phyloP scores from a whole-genome alignment of 2,113 vertebrate species.

The Podarcis cretensis region DNA sequence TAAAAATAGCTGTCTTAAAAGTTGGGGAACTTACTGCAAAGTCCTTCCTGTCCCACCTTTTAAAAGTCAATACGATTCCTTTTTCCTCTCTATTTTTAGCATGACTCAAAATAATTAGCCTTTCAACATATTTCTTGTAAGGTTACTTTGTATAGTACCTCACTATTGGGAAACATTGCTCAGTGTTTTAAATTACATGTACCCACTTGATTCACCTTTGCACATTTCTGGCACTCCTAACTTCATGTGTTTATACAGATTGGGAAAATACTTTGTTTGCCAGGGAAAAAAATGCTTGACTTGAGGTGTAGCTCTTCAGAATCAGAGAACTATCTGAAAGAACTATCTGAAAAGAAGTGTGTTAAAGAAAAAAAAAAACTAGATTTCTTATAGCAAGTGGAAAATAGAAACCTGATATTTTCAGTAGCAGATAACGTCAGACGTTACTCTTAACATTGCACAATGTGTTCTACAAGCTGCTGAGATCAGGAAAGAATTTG shows the following conservation, averaged over 20 bases:
- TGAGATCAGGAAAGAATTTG: background rate
- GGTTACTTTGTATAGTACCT: background rate
- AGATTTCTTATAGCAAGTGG: background rate
- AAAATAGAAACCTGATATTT: background rate
- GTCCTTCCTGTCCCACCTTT: background rate
- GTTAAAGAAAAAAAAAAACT: too few species aligned
- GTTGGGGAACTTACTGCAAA: background rate
- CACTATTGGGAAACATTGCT: background rate
- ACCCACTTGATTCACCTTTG: too few species aligned
- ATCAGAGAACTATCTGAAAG: background rate
- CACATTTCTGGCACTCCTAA: background rate
- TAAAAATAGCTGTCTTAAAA: background rate
- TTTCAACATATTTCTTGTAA: accelerated
- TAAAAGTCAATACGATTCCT: background rate
- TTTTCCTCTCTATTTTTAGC: background rate
- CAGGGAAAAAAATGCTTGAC: background rate
- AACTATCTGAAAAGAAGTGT: background rate
- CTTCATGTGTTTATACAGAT: background rate
- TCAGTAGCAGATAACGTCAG: background rate
- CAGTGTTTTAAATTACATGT: background rate
- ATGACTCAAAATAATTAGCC: background rate
- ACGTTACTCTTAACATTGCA: background rate
- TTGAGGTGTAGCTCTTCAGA: background rate
- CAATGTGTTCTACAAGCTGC: background rate
- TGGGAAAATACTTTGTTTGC: background rate